A percentile compares a stretch with the other conserved stretches of the same genome.
phyloP scores from a whole-genome alignment of 2,888 invertebrate genomes.

The Eurytoma californica region DNA sequence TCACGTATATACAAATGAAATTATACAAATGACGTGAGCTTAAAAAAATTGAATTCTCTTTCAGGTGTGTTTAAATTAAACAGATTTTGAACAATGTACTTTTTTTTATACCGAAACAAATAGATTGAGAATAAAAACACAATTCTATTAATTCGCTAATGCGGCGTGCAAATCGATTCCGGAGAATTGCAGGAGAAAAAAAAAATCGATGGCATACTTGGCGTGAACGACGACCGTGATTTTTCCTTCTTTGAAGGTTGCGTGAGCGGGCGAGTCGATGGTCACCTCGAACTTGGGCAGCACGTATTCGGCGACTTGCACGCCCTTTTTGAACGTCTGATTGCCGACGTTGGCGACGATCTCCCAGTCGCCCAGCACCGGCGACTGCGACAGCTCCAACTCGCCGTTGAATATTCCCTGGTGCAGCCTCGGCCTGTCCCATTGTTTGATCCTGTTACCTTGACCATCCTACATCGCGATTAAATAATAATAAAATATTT shows the following conservation, averaged over 20 bases:
- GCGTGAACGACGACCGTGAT: constrained; percentile 88
- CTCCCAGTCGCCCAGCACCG: constrained; percentile 92
- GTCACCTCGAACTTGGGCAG: constrained; percentile 94
- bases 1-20: too few relatives aligned
- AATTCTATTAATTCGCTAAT: neutral
- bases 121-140: neutral
- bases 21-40: too few relatives aligned
- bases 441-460: constrained; percentile 89
- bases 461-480: constrained; percentile 79
- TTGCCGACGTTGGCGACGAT: constrained; percentile 82
- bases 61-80: too few relatives aligned
- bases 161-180: neutral
- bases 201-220: constrained; percentile 78
- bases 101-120: too few relatives aligned
- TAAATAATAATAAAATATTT: neutral
- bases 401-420: constrained; percentile 87
- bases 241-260: constrained; percentile 87
- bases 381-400: constrained; percentile 86
- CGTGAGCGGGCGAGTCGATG: constrained; percentile 88
- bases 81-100: too few relatives aligned
- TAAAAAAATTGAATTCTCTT: too few relatives aligned
- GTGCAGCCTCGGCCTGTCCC: constrained; percentile 81
- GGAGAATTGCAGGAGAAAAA: neutral
- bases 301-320: constrained; percentile 93
- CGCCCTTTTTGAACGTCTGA: constrained; percentile 82